Percentiles rank a stretch among this genome's conserved stretches.
phyloP scores from a whole-genome alignment of 2,888 invertebrate species.

The Drosophila melanocephala region DNA sequence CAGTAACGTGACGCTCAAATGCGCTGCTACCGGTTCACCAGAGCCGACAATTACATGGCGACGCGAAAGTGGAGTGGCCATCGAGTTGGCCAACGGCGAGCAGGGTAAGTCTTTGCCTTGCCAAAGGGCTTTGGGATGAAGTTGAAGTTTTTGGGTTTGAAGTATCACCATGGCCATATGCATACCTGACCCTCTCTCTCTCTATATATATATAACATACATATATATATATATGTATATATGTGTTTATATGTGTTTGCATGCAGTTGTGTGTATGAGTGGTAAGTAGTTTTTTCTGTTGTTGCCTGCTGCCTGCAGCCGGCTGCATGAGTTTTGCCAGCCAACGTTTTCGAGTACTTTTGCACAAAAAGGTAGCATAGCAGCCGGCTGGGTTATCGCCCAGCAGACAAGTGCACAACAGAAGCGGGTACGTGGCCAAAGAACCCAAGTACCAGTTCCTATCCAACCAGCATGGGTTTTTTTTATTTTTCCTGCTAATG shows the following conservation, averaged over 20 bases:
- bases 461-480: conserved; percentile 37
- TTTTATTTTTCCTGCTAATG: conserved; percentile 29
- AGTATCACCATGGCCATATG: conserved; percentile 45
- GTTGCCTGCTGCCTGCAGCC: conserved; percentile 43
- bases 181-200: conserved; percentile 36
- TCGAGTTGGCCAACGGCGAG: conserved; percentile 89
- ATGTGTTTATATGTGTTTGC: conserved; percentile 14
- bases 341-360: conserved; percentile 78
- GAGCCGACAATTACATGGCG: conserved; percentile 95
- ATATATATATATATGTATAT: conserved; percentile 3
- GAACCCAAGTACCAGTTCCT: conserved; percentile 42
- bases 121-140: conserved; percentile 37
- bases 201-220: not conserved
- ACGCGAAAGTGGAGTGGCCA: conserved; percentile 92
- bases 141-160: conserved; percentile 29
- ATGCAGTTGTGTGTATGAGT: conserved; percentile 39
- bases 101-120: conserved; percentile 87
- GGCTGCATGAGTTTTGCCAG: conserved; percentile 63
- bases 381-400: conserved; percentile 42
- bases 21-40: conserved; percentile 95
- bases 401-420: conserved; percentile 54
- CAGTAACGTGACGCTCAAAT: conserved; percentile 93
- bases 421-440: conserved; percentile 43
- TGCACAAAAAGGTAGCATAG: conserved; percentile 68
- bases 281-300: conserved; percentile 77